These are phyloP conservation scores for Cabera pusaria DNA, from an alignment of 2,888 invertebrate genomes.

Conservation along the genomic window DNA sequence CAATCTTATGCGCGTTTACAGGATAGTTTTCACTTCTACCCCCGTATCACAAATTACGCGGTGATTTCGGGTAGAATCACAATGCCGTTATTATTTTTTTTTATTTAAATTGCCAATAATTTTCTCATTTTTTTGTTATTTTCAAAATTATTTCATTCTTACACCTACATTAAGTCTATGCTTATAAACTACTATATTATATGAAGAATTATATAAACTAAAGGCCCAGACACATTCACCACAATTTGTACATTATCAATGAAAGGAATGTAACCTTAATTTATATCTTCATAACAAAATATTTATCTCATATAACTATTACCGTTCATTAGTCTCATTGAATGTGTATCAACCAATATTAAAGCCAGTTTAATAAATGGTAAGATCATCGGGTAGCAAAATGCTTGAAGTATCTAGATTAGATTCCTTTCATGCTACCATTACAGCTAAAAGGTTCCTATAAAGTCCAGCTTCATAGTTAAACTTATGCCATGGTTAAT, in stretches of 20 bases:
- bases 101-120: slow-evolving; percentile 37
- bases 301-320: slow-evolving; percentile 56
- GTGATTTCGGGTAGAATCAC: slow-evolving; percentile 64
- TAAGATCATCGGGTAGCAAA: slow-evolving; percentile 72
- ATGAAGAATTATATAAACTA: slow-evolving; percentile 81
- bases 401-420: slow-evolving; percentile 52
- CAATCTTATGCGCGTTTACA: slow-evolving; percentile 78
- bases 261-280: slow-evolving; percentile 84
- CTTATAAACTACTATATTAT: slow-evolving; percentile 72
- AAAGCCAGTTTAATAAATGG: slow-evolving; percentile 81
- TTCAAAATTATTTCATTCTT: slow-evolving; percentile 52
- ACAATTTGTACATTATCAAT: slow-evolving; percentile 73
- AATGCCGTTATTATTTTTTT: slow-evolving; percentile 66
- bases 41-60: slow-evolving; percentile 50
- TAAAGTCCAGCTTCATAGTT: slow-evolving; percentile 76
- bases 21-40: slow-evolving; percentile 69
- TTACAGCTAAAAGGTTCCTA: slow-evolving; percentile 56
- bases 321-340: slow-evolving; percentile 71
- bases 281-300: slow-evolving; percentile 80
- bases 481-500: slow-evolving; percentile 91
- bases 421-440: slow-evolving; percentile 74
- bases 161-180: slow-evolving; percentile 71
- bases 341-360: slow-evolving; percentile 77
- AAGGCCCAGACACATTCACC: slow-evolving; percentile 82
- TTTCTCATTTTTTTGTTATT: slow-evolving; percentile 41